A percentile compares a stretch with the other conserved stretches of the same genome.
These are phyloP conservation scores for Pandemis corylana DNA, from an alignment of 2,888 invertebrate species.

Conservation along the genomic window DNA sequence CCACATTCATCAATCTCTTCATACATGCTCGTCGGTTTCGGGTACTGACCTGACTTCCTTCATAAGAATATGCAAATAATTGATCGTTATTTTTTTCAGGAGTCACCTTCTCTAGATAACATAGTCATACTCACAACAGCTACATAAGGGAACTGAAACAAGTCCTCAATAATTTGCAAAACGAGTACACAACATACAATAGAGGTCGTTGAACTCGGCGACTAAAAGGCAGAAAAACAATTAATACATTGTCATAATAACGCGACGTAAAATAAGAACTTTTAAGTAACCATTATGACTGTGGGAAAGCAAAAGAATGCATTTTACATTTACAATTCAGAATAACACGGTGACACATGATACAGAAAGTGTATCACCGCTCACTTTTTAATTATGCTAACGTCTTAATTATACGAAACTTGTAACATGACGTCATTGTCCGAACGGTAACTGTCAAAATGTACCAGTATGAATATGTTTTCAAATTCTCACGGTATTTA, in stretches of 20 bases:
- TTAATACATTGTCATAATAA: neutral
- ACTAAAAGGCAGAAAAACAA: neutral
- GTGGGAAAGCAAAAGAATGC: slow-evolving; percentile 16
- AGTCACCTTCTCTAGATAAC: too few relatives aligned
- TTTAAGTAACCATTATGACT: neutral
- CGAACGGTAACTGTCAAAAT: slow-evolving; percentile 14
- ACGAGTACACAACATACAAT: too few relatives aligned
- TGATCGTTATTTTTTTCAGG: too few relatives aligned
- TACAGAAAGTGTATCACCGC: slow-evolving; percentile 10
- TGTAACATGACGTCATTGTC: slow-evolving; percentile 15
- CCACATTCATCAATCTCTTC: too few relatives aligned
- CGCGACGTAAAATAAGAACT: neutral
- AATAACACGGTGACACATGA: slow-evolving; percentile 12
- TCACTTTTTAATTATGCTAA: slow-evolving; percentile 26
- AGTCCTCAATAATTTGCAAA: too few relatives aligned
- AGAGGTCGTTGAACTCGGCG: too few relatives aligned
- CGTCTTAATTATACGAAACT: slow-evolving; percentile 26
- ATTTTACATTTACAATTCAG: slow-evolving; percentile 21
- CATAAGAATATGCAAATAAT: too few relatives aligned
- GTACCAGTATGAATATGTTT: neutral
- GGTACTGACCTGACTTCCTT: too few relatives aligned
- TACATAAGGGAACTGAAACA: too few relatives aligned
- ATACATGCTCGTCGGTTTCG: too few relatives aligned
- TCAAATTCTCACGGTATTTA: neutral
- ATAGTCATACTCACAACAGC: too few relatives aligned